Conservation (phyloP, 2,888 invertebrate species). For the Leucoptera coffeella region DNA sequence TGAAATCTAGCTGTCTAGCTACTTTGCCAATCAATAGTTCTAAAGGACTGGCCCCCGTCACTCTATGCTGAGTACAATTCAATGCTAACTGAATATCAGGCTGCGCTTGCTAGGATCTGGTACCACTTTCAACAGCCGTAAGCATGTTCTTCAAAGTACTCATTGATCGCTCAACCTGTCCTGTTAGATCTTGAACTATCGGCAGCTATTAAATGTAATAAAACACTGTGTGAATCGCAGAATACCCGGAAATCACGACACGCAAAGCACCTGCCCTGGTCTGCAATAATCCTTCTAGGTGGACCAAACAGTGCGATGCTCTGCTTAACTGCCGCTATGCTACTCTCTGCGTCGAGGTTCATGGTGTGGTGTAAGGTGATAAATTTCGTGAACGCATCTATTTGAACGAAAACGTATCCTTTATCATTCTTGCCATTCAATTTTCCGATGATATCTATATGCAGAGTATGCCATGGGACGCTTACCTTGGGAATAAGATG, state of each 20-base stretch:
- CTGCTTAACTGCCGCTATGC: conserved; percentile 4
- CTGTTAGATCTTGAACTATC: conserved; percentile 11
- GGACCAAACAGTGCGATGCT: conserved; percentile 7
- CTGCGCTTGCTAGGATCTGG: conserved; percentile 8
- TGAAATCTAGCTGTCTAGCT: conserved; percentile 7
- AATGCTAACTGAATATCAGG: conserved; percentile 11
- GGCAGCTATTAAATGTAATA: conserved; percentile 11
- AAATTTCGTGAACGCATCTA: background rate
- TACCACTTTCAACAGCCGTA: conserved; percentile 8
- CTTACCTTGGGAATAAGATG: conserved; percentile 13
- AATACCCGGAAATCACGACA: conserved; percentile 2
- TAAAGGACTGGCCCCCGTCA: conserved; percentile 10
- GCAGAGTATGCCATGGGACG: too few relatives aligned
- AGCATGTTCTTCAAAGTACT: conserved; percentile 9
- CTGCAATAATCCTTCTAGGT: conserved; percentile 1
- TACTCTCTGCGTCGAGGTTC: background rate
- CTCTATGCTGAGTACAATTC: conserved; percentile 10
- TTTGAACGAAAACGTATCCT: conserved; percentile 1
- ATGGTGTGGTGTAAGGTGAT: background rate
- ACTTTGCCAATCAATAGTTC: conserved; percentile 11
- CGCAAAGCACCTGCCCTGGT: background rate
- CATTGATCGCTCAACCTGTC: conserved; percentile 11
- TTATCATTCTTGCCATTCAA: conserved; percentile 6
- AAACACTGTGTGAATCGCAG: conserved; percentile 8
- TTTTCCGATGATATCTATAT: conserved; percentile 7